phyloP scores from a whole-genome alignment of 2,113 vertebrate genomes.

The Sakesphorus luctuosus region DNA sequence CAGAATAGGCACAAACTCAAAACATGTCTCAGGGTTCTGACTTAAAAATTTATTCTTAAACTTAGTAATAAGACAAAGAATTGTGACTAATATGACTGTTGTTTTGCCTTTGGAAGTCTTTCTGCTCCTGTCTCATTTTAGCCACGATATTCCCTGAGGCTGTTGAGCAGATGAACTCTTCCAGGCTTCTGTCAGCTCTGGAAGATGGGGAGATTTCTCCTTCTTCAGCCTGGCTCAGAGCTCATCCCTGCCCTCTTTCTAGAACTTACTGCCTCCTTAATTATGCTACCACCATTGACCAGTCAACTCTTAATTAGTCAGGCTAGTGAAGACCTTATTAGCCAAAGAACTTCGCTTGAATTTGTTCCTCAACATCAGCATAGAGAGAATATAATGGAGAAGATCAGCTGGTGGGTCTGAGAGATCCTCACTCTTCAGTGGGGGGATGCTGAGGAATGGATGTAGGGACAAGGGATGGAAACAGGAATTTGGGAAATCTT shows the following conservation, averaged over 20 bases:
- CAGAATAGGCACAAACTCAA: neutral
- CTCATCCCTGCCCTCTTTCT: neutral
- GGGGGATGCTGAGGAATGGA: neutral
- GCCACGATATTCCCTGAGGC: neutral
- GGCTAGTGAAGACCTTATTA: neutral
- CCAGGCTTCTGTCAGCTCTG: neutral
- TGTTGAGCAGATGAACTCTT: neutral
- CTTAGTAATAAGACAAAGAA: neutral
- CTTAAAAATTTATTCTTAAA: neutral
- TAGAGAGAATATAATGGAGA: neutral
- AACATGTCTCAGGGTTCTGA: neutral
- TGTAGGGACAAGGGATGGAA: neutral
- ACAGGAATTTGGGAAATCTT: neutral
- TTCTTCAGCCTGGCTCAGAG: neutral
- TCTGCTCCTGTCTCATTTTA: neutral
- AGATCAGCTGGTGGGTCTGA: neutral
- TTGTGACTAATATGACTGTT: neutral
- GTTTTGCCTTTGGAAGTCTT: neutral
- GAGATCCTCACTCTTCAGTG: neutral
- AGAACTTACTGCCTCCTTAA: neutral
- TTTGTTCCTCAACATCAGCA: neutral
- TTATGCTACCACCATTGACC: neutral
- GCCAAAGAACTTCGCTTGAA: neutral
- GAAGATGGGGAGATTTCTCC: neutral
- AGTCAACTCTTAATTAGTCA: neutral